A percentile compares a stretch with the other conserved stretches of the same genome.
Evolutionary conservation across 37 sponge, comb jelly and placozoan genomes (phyloP).

Genomic region (Beroe forskalii): DNA sequence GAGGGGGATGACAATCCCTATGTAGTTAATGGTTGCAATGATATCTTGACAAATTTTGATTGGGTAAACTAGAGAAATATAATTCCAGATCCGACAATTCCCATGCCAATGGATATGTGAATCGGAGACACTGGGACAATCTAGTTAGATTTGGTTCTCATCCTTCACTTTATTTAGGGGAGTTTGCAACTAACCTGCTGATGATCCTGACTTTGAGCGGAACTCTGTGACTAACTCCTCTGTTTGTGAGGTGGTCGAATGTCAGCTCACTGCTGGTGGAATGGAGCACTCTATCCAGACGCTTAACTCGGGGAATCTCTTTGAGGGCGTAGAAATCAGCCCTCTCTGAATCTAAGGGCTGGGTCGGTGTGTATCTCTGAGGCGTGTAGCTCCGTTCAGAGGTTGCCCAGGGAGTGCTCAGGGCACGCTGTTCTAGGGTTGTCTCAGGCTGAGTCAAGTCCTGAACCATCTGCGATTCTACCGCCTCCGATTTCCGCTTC

Average conservation of each 20-base stretch:
- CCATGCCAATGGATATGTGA: too few relatives aligned
- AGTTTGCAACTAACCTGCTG: too few relatives aligned
- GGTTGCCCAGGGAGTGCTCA: constrained; percentile 50
- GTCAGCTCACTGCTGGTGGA: constrained; percentile 37
- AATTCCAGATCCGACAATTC: too few relatives aligned
- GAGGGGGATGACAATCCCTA: too few relatives aligned
- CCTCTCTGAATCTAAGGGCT: background rate
- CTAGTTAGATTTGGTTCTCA: too few relatives aligned
- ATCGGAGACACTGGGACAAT: too few relatives aligned
- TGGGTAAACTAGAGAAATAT: too few relatives aligned
- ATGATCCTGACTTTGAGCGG: background rate
- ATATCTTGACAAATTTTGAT: too few relatives aligned
- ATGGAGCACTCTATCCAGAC: background rate
- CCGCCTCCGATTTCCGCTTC: background rate
- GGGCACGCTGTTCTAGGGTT: background rate
- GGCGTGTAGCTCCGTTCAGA: background rate
- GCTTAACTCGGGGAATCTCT: constrained; percentile 50
- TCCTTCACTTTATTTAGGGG: too few relatives aligned
- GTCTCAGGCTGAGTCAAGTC: constrained; percentile 50
- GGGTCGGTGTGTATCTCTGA: background rate
- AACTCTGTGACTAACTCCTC: background rate
- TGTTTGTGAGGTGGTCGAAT: background rate
- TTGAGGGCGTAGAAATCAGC: constrained; percentile 61
- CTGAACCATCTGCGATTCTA: constrained; percentile 39
- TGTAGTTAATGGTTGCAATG: too few relatives aligned